A percentile compares a stretch with the other conserved stretches of the same genome.
phyloP scores from a whole-genome alignment of 1,140 invertebrate species.

The Sminthurinus signatus region DNA sequence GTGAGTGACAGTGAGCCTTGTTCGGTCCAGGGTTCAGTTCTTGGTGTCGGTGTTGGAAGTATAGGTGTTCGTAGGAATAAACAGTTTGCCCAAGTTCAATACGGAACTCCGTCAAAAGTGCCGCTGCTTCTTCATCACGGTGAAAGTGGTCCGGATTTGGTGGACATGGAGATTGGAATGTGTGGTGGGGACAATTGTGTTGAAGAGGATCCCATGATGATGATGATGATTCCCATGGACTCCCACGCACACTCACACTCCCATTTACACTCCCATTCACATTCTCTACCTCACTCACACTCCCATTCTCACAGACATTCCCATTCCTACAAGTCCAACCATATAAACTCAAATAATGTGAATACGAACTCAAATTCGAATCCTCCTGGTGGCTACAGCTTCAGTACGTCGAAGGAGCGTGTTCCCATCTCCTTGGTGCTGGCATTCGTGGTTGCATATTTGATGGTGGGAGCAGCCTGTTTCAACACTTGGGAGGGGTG shows the following conservation, averaged over 20 bases:
- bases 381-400: too few species aligned
- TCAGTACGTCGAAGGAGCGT: constrained; percentile 40
- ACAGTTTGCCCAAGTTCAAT: background rate
- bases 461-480: constrained; percentile 61
- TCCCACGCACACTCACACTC: background rate
- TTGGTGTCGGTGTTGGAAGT: background rate
- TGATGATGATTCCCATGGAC: too few species aligned
- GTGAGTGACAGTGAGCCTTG: background rate
- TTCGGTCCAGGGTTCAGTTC: background rate
- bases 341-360: too few species aligned
- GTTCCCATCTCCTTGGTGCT: constrained; percentile 67
- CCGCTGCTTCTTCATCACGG: constrained; percentile 58
- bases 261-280: background rate
- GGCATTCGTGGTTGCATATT: constrained; percentile 61
- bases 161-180: constrained; percentile 40
- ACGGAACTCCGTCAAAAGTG: constrained; percentile 64
- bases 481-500: constrained; percentile 68
- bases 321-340: too few species aligned
- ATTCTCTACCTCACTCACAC: background rate
- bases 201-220: constrained; percentile 2
- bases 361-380: too few species aligned
- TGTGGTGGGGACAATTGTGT: too few species aligned
- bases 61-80: background rate
- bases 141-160: constrained; percentile 42
- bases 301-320: too few species aligned